phyloP scores from a whole-genome alignment of 1,140 invertebrate genomes.

The Drosophila kurseongensis region DNA sequence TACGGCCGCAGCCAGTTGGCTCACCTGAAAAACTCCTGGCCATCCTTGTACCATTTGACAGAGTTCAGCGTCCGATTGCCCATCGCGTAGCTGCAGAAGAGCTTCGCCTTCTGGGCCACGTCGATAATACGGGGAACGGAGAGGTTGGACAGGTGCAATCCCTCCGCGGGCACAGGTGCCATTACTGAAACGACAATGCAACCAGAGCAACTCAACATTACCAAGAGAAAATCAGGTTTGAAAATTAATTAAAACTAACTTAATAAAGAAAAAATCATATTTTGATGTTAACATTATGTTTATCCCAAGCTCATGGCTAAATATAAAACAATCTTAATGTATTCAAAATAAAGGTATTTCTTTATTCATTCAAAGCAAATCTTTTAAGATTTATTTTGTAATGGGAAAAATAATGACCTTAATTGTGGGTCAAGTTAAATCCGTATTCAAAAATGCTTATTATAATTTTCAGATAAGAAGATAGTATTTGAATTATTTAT shows the following conservation, averaged over 20 bases:
- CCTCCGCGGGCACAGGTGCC: conserved; percentile 56
- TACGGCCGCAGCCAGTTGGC: conserved; percentile 61
- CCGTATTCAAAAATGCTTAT: too few relatives aligned
- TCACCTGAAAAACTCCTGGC: conserved; percentile 90
- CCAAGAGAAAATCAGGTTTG: not conserved
- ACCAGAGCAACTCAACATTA: conserved; percentile 5
- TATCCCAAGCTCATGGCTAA: too few relatives aligned
- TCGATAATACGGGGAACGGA: conserved; percentile 85
- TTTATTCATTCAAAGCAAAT: too few relatives aligned
- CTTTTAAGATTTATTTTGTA: too few relatives aligned
- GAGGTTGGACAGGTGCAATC: conserved; percentile 77
- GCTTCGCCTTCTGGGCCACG: conserved; percentile 85
- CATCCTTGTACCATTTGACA: conserved; percentile 93
- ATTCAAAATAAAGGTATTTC: too few relatives aligned
- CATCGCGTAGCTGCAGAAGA: conserved; percentile 87
- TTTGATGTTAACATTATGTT: too few relatives aligned
- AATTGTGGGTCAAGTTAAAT: too few relatives aligned
- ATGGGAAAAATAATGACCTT: too few relatives aligned
- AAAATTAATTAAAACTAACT: not conserved
- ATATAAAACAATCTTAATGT: too few relatives aligned
- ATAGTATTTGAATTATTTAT: too few relatives aligned
- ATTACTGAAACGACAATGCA: conserved; percentile 55
- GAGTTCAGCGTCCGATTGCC: conserved; percentile 89
- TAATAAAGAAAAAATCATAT: too few relatives aligned
- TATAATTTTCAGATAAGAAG: too few relatives aligned